These are phyloP conservation scores for Polymixis lichenea DNA, from an alignment of 2,888 invertebrate genomes.

Conservation along the genomic window DNA sequence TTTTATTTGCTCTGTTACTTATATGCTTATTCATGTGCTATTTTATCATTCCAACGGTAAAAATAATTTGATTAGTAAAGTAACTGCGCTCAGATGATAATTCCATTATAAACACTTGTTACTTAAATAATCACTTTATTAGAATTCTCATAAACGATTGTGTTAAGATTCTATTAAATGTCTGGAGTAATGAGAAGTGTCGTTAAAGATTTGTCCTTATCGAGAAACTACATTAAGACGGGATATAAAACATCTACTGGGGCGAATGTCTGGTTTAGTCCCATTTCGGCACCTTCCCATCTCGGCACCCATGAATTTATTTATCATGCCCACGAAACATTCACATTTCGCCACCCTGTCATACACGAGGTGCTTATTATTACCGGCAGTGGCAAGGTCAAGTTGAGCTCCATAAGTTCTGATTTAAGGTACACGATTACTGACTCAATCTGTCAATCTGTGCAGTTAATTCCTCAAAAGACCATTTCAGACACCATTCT, in stretches of 20 bases:
- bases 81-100: not conserved
- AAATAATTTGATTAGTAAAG: not conserved
- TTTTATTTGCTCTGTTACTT: not conserved
- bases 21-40: not conserved
- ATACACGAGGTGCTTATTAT: not conserved
- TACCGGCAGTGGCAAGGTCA: not conserved
- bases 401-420: not conserved
- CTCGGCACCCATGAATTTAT: no score
- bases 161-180: constrained; percentile 26
- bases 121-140: constrained; percentile 3
- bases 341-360: no score
- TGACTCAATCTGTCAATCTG: not conserved
- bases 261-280: no score
- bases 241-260: constrained; percentile 6
- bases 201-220: constrained; percentile 1
- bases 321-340: no score
- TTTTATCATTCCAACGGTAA: not conserved
- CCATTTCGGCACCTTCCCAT: no score
- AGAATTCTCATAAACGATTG: constrained; percentile 16
- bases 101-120: constrained; percentile 3
- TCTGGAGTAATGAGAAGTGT: constrained; percentile 22
- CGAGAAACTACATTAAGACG: constrained; percentile 35
- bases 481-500: no score
- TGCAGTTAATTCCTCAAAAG: no score
- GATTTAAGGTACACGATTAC: not conserved